These are phyloP conservation scores for Myoxocephalus aenaeus DNA, from an alignment of 2,797 vertebrate genomes.

Conservation along the genomic window DNA sequence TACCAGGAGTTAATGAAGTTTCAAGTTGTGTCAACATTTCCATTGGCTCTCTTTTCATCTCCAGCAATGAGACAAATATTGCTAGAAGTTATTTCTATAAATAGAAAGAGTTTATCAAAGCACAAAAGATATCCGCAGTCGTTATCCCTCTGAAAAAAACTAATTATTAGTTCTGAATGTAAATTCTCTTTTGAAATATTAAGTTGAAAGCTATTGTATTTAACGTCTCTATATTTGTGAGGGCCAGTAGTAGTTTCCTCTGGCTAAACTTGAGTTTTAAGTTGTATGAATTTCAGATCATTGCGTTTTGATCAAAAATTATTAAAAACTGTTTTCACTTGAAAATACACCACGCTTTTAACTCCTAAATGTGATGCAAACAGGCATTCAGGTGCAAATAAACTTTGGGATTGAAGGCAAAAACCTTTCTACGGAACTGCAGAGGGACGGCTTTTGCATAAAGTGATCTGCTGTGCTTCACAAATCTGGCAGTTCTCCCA, in stretches of 20 bases:
- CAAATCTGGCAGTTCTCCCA: background rate
- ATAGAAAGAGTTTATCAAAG: background rate
- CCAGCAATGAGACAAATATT: background rate
- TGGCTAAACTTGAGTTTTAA: background rate
- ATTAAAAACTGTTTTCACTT: background rate
- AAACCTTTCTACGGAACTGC: background rate
- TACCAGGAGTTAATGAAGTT: background rate
- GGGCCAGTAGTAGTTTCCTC: background rate
- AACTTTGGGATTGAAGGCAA: no score
- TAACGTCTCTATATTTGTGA: background rate
- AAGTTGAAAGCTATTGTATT: background rate
- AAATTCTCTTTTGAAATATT: background rate
- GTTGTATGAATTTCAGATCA: background rate
- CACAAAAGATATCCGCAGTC: background rate
- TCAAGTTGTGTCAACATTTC: background rate
- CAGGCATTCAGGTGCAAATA: background rate
- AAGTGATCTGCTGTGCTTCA: background rate
- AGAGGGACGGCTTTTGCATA: background rate
- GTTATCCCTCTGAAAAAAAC: background rate
- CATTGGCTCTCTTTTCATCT: background rate
- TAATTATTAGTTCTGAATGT: background rate
- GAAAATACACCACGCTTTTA: background rate
- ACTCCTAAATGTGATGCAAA: background rate
- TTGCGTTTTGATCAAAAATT: background rate
- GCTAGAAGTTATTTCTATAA: background rate